A percentile compares a stretch with the other conserved stretches of the same genome.
These are phyloP conservation scores for Latheticus oryzae DNA, from an alignment of 2,888 invertebrate genomes.

Conservation along the genomic window DNA sequence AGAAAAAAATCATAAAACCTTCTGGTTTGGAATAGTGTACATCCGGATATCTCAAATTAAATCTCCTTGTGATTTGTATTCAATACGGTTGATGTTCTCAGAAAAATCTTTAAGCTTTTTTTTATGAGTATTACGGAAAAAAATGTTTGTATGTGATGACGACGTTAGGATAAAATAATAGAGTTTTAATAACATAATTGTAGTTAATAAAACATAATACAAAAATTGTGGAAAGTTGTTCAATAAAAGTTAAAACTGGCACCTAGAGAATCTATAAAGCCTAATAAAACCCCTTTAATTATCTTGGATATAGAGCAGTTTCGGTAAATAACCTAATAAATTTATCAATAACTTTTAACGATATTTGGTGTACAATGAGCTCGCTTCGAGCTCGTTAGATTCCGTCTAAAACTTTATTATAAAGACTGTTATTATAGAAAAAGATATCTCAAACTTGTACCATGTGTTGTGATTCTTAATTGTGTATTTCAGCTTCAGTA, in stretches of 20 bases:
- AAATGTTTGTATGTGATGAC: too few relatives aligned
- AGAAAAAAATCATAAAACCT: too few relatives aligned
- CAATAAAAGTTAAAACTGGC: conserved; percentile 27
- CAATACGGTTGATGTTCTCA: conserved; percentile 22
- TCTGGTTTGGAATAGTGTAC: conserved; percentile 8
- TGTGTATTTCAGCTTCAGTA: conserved; percentile 42
- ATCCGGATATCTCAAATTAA: conserved; percentile 37
- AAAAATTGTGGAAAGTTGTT: conserved; percentile 1
- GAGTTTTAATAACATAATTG: neutral
- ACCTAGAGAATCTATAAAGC: conserved; percentile 19
- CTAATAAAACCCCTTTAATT: conserved; percentile 35
- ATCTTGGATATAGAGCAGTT: conserved; percentile 35
- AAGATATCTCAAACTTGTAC: conserved; percentile 37
- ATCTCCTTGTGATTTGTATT: conserved; percentile 31
- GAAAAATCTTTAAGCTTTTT: conserved; percentile 20
- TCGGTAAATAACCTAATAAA: conserved; percentile 39
- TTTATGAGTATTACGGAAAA: too few relatives aligned
- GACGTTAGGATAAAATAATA: neutral
- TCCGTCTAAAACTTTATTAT: conserved; percentile 39
- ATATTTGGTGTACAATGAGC: conserved; percentile 38
- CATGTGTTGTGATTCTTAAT: conserved; percentile 44
- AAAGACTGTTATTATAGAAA: conserved; percentile 29
- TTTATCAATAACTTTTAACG: conserved; percentile 43
- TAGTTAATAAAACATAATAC: neutral
- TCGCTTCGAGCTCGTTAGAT: conserved; percentile 30